A percentile compares a stretch with the other conserved stretches of the same genome.
Evolutionary conservation across 2,888 invertebrate genomes (phyloP).

Genomic region (Thelaira solivaga): DNA sequence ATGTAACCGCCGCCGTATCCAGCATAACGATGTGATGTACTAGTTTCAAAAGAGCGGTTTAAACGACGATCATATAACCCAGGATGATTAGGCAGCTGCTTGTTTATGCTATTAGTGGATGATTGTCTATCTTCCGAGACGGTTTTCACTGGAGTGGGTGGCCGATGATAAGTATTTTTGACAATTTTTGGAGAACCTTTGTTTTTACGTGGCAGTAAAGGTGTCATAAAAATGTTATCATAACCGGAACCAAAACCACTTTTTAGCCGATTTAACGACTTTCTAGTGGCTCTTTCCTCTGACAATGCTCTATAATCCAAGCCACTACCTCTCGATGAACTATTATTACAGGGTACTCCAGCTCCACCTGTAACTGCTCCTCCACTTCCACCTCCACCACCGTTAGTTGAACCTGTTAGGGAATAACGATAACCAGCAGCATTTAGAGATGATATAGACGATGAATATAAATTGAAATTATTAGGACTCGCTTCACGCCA

Average conservation of each 20-base stretch:
- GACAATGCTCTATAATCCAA: constrained; percentile 73
- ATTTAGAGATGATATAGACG: constrained; percentile 75
- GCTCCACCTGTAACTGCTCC: constrained; percentile 16
- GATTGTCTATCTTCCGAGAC: constrained; percentile 65
- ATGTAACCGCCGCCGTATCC: constrained; percentile 71
- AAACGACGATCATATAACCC: constrained; percentile 76
- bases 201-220: constrained; percentile 75
- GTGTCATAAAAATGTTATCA: constrained; percentile 76
- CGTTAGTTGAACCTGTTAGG: constrained; percentile 56
- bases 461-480: constrained; percentile 77
- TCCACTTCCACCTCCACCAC: constrained; percentile 6
- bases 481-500: constrained; percentile 78
- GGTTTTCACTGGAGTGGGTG: constrained; percentile 64
- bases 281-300: constrained; percentile 74
- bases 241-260: constrained; percentile 77
- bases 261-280: constrained; percentile 74
- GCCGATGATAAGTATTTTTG: constrained; percentile 60
- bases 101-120: constrained; percentile 49
- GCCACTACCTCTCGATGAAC: constrained; percentile 39
- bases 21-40: constrained; percentile 71
- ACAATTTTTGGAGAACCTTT: constrained; percentile 71
- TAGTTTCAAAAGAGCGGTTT: constrained; percentile 77
- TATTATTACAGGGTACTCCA: background rate
- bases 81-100: constrained; percentile 67
- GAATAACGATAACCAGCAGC: constrained; percentile 64